Conservation (phyloP, 2,797 vertebrate genomes). For the Diceros bicornis region DNA sequence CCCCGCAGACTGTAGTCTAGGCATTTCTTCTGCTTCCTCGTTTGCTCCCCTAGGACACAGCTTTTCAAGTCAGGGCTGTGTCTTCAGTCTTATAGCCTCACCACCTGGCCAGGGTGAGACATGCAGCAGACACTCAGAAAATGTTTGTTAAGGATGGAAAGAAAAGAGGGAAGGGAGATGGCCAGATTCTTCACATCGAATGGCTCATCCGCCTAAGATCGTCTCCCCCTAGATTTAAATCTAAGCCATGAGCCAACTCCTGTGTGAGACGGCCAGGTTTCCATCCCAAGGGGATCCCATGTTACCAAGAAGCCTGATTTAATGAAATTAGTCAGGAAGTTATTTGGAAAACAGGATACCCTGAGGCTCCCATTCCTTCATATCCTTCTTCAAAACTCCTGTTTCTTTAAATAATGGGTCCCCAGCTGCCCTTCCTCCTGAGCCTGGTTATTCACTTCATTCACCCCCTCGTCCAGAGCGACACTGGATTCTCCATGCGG, state of each 20-base stretch:
- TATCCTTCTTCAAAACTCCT: neutral
- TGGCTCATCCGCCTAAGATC: fast-evolving
- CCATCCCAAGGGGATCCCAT: neutral
- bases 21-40: fast-evolving
- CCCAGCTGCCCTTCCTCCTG: neutral
- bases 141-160: fast-evolving
- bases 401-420: neutral
- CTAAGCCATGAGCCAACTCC: neutral
- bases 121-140: fast-evolving
- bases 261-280: neutral
- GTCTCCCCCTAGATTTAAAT: neutral
- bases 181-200: neutral
- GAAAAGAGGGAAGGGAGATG: fast-evolving
- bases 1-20: neutral
- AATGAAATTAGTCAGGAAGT: neutral
- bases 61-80: fast-evolving
- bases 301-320: neutral
- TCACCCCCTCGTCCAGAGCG: neutral
- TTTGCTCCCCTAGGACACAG: neutral
- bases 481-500: neutral
- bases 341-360: neutral
- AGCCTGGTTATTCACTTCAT: too few species aligned
- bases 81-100: neutral
- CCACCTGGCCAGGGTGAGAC: fast-evolving
- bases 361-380: neutral